A percentile compares a stretch with the other conserved stretches of the same genome.
Conservation (phyloP, 2,113 vertebrate species). For the Brachyhypopomus gauderio region DNA sequence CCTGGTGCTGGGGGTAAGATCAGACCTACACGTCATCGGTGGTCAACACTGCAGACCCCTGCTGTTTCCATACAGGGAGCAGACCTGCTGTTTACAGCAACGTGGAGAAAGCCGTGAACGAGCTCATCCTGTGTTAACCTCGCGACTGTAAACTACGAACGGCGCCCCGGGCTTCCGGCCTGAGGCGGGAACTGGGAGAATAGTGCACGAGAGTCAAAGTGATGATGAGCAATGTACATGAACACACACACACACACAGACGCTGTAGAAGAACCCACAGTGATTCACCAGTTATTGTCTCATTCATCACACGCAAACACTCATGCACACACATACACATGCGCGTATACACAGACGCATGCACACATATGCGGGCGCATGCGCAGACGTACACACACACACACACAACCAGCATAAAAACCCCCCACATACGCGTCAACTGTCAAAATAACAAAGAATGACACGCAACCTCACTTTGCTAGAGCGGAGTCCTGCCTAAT, state of each 20-base stretch:
- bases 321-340: constrained; percentile 35
- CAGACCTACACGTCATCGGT: no score
- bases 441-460: neutral
- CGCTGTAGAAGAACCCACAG: neutral
- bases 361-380: constrained; percentile 43
- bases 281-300: neutral
- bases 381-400: neutral
- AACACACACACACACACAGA: constrained; percentile 31
- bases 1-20: no score
- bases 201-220: constrained; percentile 75
- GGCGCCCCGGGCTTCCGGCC: constrained; percentile 52
- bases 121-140: constrained; percentile 35
- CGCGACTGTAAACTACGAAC: constrained; percentile 61
- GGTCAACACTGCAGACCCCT: neutral
- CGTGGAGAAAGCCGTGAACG: constrained; percentile 2
- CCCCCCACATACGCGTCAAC: neutral
- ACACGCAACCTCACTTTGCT: neutral
- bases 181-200: constrained; percentile 68
- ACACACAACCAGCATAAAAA: neutral
- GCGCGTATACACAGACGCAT: constrained; percentile 21
- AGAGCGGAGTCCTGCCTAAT: neutral
- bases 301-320: constrained; percentile 11
- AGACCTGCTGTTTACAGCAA: neutral
- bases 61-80: neutral
- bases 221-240: constrained; percentile 69